Base-by-base conservation (phyloP, 30 jellyfish, hydroid and myxozoan genomes). In the Turritopsis rubra region DNA sequence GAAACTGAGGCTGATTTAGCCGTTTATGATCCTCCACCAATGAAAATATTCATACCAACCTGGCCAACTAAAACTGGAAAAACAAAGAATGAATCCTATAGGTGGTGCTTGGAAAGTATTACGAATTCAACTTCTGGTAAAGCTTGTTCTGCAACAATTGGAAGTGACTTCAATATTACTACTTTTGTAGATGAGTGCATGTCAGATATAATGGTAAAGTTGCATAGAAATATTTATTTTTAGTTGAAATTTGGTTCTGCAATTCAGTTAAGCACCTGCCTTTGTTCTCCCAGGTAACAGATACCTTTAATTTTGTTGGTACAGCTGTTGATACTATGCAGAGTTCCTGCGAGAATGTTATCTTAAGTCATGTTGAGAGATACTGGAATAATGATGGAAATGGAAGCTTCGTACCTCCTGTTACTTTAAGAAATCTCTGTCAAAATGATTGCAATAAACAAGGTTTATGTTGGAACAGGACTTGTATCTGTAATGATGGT, bases 391-490 rank as follows among this genome's bases (percentile, higher is more conserved):
- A 54, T 21, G 88, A 89, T 73, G 70, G 54, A 26, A 89, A 89
- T 71, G 89, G 89, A 52, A 89, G 91, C 1, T 31, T 89, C 16
- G 88, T 30, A 31, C 96, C 96, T 53, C 96, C 96, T 1, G 85
- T 23, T 21, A 83, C 71, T 4, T 75, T 89, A 17, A 91, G 84
- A 28, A 85, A 89, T 65, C 7, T 89, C 19, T 89, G 96, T 29
- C 96, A 88, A 18, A 89, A 85, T 70, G 85, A 68, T 66, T 89
- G 96, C 80, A 89, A 94, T 76, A 88, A 81, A 0, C 81, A 89
- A 54, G 96, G 96, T 53, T 17, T 24, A n/a, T 89, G 96, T 80
- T 72, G 60, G 26, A 89, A 89, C 82, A 91, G 90, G 54, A 89
- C 96, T 0, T 89, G 96, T 53, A 29, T 75, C 25, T 89, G 96